These are phyloP conservation scores for Parazoanthus atlanticus DNA, from an alignment of 92 coral and sea anemone genomes.

Conservation along the genomic window DNA sequence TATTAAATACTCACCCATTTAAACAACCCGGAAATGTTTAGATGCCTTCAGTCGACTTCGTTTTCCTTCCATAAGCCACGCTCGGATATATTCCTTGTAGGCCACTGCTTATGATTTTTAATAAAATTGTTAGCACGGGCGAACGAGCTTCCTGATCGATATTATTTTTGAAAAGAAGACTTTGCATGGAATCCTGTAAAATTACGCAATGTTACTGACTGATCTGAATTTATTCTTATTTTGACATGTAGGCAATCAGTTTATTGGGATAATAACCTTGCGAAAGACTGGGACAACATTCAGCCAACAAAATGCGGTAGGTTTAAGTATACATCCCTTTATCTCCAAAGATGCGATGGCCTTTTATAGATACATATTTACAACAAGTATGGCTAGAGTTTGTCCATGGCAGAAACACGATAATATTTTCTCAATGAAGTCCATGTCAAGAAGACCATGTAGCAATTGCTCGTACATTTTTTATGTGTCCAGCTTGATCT, in stretches of 20 bases:
- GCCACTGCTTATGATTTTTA: too few species aligned
- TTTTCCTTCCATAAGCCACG: too few species aligned
- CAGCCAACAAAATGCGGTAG: constrained; percentile 67
- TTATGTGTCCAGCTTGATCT: too few species aligned
- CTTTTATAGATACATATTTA: not conserved
- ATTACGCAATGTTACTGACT: not conserved
- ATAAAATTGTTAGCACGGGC: not conserved
- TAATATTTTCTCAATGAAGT: too few species aligned
- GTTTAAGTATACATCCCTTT: not conserved
- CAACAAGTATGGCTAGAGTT: not conserved
- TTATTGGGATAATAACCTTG: constrained; percentile 93
- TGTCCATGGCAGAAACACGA: not conserved
- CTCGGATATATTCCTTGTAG: too few species aligned
- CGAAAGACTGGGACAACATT: constrained; percentile 81
- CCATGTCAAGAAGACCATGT: too few species aligned
- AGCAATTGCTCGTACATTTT: too few species aligned
- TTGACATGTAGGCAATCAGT: constrained; percentile 80
- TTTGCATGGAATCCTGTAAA: too few species aligned
- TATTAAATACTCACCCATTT: too few species aligned
- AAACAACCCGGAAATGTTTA: not conserved
- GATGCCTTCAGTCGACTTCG: too few species aligned
- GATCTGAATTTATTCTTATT: not conserved
- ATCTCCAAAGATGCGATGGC: too few species aligned
- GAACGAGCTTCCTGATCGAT: not conserved
- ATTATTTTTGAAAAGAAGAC: not conserved